Evolutionary conservation across 2,113 vertebrate genomes (phyloP).

Genomic region (Athene cunicularia): DNA sequence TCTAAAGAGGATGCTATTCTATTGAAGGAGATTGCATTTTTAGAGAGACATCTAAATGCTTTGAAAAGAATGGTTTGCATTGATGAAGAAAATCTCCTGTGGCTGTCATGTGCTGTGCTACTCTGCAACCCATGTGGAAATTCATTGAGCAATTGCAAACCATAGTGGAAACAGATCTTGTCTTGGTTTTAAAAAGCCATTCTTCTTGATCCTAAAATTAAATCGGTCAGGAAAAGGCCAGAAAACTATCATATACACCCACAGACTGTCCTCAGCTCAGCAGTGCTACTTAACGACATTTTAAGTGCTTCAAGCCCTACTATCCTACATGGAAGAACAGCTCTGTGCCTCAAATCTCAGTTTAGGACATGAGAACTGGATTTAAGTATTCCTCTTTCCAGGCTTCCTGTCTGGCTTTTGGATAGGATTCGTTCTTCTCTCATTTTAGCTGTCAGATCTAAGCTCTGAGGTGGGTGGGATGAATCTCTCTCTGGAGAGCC

Average conservation of each 20-base stretch:
- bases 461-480: slow-evolving; percentile 56
- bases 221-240: slow-evolving; percentile 3
- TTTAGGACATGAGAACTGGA: slow-evolving; percentile 34
- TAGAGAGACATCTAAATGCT: neutral
- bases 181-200: slow-evolving; percentile 16
- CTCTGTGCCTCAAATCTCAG: slow-evolving; percentile 41
- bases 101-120: neutral
- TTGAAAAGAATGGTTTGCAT: neutral
- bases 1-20: neutral
- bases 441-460: slow-evolving; percentile 40
- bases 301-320: slow-evolving; percentile 47
- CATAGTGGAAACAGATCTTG: neutral
- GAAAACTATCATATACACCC: neutral
- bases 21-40: neutral
- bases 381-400: slow-evolving; percentile 4
- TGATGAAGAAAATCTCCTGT: neutral
- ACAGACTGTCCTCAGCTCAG: slow-evolving; percentile 26
- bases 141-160: neutral
- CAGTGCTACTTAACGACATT: slow-evolving; percentile 30
- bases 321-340: slow-evolving; percentile 15
- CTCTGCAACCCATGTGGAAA: neutral
- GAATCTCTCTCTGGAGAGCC: slow-evolving; percentile 29
- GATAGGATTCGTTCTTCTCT: neutral
- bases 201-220: slow-evolving; percentile 40
- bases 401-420: slow-evolving; percentile 23